These are phyloP conservation scores for Ormia ochracea DNA, from an alignment of 2,888 invertebrate genomes.

Conservation along the genomic window DNA sequence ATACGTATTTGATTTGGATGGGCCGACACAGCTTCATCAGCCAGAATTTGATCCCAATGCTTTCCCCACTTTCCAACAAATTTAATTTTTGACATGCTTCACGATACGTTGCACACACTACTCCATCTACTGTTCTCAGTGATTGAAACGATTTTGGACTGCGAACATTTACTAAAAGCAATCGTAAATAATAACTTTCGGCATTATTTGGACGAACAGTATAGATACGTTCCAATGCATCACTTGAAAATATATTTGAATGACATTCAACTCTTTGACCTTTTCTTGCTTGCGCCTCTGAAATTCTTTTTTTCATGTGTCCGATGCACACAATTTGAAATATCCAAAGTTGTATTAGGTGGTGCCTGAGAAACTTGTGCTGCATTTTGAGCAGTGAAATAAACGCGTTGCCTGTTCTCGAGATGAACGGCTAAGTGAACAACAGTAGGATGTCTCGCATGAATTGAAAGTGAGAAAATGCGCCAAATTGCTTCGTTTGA, in stretches of 20 bases:
- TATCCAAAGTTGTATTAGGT: background rate
- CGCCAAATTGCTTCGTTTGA: background rate
- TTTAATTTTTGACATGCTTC: no score
- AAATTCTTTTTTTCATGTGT: background rate
- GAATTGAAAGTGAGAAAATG: slow-evolving; percentile 45
- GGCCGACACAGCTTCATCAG: no score
- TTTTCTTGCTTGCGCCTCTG: background rate
- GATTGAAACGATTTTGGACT: no score
- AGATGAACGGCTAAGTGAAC: background rate
- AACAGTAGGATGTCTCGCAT: background rate
- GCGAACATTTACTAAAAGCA: no score
- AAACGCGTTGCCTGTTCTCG: background rate
- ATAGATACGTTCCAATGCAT: background rate
- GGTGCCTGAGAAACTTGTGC: background rate
- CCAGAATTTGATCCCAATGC: no score
- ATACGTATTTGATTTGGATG: no score
- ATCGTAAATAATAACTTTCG: background rate
- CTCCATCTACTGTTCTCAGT: no score
- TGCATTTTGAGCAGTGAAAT: background rate
- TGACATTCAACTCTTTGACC: background rate
- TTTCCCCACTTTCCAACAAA: no score
- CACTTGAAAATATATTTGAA: background rate
- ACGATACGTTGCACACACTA: no score
- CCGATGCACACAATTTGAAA: background rate
- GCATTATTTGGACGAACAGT: background rate